Percentiles rank a stretch among this genome's conserved stretches.
Conservation (phyloP, 1,140 invertebrate species). For the Aphaenogaster rudis region DNA sequence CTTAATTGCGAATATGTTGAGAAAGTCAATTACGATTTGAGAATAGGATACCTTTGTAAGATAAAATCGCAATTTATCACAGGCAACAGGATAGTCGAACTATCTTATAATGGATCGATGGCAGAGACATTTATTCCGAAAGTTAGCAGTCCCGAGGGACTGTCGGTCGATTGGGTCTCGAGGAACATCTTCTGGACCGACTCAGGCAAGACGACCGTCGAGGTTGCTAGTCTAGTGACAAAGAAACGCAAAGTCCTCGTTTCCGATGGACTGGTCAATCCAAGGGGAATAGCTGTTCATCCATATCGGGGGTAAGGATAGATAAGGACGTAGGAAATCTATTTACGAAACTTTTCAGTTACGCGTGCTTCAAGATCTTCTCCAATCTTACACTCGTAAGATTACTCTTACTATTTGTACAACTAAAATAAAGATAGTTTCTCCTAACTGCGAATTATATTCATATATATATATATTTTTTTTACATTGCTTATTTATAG, state of each 20-base stretch:
- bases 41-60: slow-evolving; percentile 4
- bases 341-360: slow-evolving; percentile 36
- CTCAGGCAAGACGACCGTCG: slow-evolving; percentile 95
- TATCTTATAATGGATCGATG: slow-evolving; percentile 83
- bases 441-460: not conserved
- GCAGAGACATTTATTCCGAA: slow-evolving; percentile 87
- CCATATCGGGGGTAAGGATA: slow-evolving; percentile 92
- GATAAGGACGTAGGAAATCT: not conserved
- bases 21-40: not conserved
- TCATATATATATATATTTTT: not conserved
- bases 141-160: slow-evolving; percentile 96
- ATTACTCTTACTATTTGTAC: slow-evolving; percentile 45
- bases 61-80: slow-evolving; percentile 63
- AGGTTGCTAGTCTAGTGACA: slow-evolving; percentile 95
- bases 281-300: slow-evolving; percentile 98
- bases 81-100: slow-evolving; percentile 82
- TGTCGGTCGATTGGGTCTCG: slow-evolving; percentile 97
- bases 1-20: not conserved
- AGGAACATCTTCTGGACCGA: slow-evolving; percentile 99
- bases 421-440: not conserved
- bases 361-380: not conserved
- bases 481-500: not conserved
- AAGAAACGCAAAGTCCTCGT: slow-evolving; percentile 93
- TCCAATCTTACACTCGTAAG: slow-evolving; percentile 18
- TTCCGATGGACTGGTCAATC: slow-evolving; percentile 93